These are phyloP conservation scores for Dipodomys merriami DNA, from an alignment of 2,113 vertebrate genomes.

Conservation along the genomic window DNA sequence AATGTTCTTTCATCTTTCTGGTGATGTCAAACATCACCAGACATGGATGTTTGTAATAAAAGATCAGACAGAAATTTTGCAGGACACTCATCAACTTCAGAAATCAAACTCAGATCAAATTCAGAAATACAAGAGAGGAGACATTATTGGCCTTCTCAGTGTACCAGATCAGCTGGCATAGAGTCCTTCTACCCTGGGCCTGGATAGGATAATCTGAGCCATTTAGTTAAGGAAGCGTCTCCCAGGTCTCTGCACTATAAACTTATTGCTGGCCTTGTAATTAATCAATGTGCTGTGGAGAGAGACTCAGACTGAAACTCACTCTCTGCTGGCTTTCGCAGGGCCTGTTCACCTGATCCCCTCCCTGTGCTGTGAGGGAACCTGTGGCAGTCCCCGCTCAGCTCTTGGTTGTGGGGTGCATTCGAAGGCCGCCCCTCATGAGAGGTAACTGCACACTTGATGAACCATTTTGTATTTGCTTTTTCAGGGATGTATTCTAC, in stretches of 20 bases:
- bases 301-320: not conserved
- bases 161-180: too few species aligned
- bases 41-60: not conserved
- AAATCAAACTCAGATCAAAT: not conserved
- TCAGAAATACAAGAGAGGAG: not conserved
- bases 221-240: too few species aligned
- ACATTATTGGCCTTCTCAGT: too few species aligned
- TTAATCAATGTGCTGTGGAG: not conserved
- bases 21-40: not conserved
- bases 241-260: not conserved
- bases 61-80: not conserved
- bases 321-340: conserved; percentile 73
- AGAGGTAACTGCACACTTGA: conserved; percentile 87
- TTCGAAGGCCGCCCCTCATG: conserved; percentile 87
- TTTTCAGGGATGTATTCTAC: not conserved
- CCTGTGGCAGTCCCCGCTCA: conserved; percentile 86
- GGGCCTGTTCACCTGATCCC: conserved; percentile 94
- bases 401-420: conserved; percentile 86
- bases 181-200: too few species aligned
- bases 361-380: conserved; percentile 92
- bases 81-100: not conserved
- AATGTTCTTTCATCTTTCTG: not conserved
- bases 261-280: too few species aligned
- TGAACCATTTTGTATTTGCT: not conserved
- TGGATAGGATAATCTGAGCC: too few species aligned